Percentiles rank a stretch among this genome's conserved stretches.
These are phyloP conservation scores for Apodemus agrarius DNA, from an alignment of 2,797 vertebrate genomes.

Conservation along the genomic window DNA sequence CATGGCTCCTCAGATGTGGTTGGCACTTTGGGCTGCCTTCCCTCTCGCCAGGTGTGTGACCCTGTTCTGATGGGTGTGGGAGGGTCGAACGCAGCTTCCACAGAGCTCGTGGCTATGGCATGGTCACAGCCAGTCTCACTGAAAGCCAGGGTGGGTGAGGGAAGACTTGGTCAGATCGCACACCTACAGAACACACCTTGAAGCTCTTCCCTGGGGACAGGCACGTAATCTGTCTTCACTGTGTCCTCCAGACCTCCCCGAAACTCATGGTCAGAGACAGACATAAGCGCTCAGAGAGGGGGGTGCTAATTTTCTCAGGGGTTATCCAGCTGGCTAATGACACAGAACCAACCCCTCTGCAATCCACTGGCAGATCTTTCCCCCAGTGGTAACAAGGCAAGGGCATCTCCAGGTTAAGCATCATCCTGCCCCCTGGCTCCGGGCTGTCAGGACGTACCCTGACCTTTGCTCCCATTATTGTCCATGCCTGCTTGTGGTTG, in stretches of 20 bases:
- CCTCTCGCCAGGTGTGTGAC: not conserved
- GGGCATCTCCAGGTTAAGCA: conserved; percentile 30
- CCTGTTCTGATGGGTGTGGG: not conserved
- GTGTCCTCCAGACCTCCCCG: not conserved
- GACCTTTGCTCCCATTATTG: not conserved
- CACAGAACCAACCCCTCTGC: not conserved
- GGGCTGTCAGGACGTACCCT: not conserved
- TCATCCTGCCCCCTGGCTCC: not conserved
- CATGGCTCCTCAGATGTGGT: not conserved
- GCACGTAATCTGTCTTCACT: not conserved
- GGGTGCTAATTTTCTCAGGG: not conserved
- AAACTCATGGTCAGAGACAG: not conserved
- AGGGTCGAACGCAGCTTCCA: not conserved
- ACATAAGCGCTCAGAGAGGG: not conserved
- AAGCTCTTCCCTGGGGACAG: not conserved
- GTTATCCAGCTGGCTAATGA: not conserved
- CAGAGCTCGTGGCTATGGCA: not conserved
- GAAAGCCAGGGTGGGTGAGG: not conserved
- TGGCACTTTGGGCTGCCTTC: not conserved
- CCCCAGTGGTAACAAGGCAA: not conserved
- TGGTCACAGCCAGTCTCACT: not conserved
- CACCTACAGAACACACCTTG: not conserved
- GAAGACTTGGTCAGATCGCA: too few relatives aligned
- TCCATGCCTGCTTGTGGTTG: not conserved
- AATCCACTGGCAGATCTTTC: not conserved